phyloP scores from a whole-genome alignment of 2,797 vertebrate genomes.

The Remorina albescens region DNA sequence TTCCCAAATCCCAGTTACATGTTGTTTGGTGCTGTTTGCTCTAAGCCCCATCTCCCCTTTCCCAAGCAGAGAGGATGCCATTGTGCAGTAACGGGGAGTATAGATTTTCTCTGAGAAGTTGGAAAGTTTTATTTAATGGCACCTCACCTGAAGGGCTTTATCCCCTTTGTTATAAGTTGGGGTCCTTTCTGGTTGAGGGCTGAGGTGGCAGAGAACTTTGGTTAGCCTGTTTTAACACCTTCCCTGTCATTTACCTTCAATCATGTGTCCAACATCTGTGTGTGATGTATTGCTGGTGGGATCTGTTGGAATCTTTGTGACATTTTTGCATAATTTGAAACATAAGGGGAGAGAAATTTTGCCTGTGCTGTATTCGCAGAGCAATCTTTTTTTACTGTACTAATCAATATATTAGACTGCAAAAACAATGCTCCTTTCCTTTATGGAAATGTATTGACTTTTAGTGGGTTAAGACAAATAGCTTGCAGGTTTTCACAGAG shows the following conservation, averaged over 20 bases:
- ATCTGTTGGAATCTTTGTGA: background rate
- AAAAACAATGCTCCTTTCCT: slow-evolving; percentile 55
- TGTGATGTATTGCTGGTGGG: background rate
- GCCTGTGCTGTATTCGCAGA: slow-evolving; percentile 3
- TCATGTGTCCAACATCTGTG: background rate
- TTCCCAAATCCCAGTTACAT: slow-evolving; percentile 84
- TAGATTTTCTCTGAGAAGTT: slow-evolving; percentile 82
- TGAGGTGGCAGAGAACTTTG: slow-evolving; percentile 60
- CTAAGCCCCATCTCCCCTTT: slow-evolving; percentile 70
- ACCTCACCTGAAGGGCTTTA: slow-evolving; percentile 72
- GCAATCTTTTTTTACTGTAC: slow-evolving; percentile 7
- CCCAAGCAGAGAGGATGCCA: slow-evolving; percentile 75
- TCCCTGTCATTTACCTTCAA: slow-evolving; percentile 9
- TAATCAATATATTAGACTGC: slow-evolving; percentile 44
- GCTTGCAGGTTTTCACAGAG: slow-evolving; percentile 27
- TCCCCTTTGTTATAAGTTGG: slow-evolving; percentile 74
- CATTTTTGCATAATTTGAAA: background rate
- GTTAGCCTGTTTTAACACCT: slow-evolving; percentile 4
- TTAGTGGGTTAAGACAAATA: slow-evolving; percentile 53
- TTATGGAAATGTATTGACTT: slow-evolving; percentile 60
- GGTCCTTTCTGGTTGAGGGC: slow-evolving; percentile 53
- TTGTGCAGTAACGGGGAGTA: slow-evolving; percentile 80
- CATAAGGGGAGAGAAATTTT: background rate
- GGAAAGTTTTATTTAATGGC: slow-evolving; percentile 83
- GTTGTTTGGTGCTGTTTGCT: slow-evolving; percentile 82